Conservation (phyloP, 2,113 vertebrate species). For the Apteryx mantelli region DNA sequence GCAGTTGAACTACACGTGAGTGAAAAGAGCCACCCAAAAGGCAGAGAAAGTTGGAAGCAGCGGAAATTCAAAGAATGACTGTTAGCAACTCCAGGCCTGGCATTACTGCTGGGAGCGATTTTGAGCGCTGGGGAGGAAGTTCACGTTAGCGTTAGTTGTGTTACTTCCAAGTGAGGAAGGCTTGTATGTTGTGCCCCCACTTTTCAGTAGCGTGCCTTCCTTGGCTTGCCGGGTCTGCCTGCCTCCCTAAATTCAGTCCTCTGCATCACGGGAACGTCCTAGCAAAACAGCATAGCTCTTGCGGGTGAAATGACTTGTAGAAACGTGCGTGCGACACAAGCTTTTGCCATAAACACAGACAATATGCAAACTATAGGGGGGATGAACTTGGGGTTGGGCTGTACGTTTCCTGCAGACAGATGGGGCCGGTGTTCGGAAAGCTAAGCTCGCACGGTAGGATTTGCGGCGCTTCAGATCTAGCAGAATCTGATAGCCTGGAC, state of each 20-base stretch:
- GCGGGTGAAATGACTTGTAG: neutral
- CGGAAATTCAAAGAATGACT: neutral
- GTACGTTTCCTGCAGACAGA: neutral
- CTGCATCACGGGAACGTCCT: neutral
- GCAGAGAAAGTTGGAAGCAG: neutral
- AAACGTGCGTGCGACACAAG: neutral
- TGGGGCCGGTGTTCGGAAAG: fast-evolving
- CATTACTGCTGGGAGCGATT: neutral
- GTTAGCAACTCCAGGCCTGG: neutral
- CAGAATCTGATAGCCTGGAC: neutral
- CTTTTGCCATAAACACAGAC: neutral
- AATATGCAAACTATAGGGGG: neutral
- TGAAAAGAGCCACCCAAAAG: slow-evolving; percentile 34
- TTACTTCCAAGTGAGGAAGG: neutral
- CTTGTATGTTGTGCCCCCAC: neutral
- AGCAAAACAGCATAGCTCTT: neutral
- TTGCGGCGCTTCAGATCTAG: neutral
- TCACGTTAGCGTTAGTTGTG: neutral
- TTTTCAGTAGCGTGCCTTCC: neutral
- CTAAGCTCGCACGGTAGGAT: neutral
- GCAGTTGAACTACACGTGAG: neutral
- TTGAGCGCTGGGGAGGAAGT: neutral
- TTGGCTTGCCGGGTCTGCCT: neutral
- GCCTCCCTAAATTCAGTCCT: fast-evolving
- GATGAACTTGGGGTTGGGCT: neutral